A percentile compares a stretch with the other conserved stretches of the same genome.
Evolutionary conservation across 2,888 invertebrate genomes (phyloP).

Genomic region (Geophilus truncorum): DNA sequence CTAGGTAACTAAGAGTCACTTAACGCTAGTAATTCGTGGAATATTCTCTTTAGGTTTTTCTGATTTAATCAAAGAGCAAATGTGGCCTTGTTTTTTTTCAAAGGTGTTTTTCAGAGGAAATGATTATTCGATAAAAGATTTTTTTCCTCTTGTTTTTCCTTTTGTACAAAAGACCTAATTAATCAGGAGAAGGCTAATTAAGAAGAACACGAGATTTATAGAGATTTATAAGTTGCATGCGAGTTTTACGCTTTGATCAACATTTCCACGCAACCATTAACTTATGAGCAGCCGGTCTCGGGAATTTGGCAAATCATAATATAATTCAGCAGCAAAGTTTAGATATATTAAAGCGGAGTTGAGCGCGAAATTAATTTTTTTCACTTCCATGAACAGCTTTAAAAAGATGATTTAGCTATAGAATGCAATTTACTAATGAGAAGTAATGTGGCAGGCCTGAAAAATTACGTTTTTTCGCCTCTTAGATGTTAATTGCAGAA

Average conservation of each 20-base stretch:
- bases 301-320: background rate
- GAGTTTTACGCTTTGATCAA: background rate
- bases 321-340: background rate
- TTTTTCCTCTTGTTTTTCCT: background rate
- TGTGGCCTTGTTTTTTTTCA: background rate
- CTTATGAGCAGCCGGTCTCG: background rate
- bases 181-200: background rate
- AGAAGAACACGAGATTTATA: background rate
- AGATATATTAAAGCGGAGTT: background rate
- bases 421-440: background rate
- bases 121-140: background rate
- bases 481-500: background rate
- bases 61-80: background rate
- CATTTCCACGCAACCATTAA: background rate
- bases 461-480: background rate
- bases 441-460: background rate
- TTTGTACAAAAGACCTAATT: background rate
- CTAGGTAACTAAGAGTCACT: too few relatives aligned
- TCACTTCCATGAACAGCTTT: background rate
- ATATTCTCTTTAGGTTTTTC: background rate
- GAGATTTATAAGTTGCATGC: background rate
- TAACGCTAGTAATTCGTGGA: background rate
- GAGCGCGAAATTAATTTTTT: background rate
- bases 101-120: background rate
- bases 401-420: background rate